Evolutionary conservation across 2,888 invertebrate species (phyloP).

Genomic region (Amphipoea oculea): DNA sequence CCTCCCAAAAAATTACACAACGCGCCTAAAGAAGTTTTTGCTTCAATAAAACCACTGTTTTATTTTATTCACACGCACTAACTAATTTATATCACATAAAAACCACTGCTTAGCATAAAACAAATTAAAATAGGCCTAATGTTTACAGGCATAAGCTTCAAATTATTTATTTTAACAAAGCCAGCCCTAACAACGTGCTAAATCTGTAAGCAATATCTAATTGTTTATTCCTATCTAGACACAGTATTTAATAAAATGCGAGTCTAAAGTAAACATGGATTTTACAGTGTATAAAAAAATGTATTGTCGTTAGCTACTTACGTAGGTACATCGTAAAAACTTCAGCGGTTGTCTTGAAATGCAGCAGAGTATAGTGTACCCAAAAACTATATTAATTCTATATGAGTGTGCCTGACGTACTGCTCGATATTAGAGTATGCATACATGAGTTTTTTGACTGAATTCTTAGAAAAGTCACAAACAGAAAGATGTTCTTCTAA

Average conservation of each 20-base stretch:
- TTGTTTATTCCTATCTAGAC: conserved; percentile 36
- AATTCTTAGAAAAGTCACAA: conserved; percentile 22
- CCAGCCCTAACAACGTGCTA: conserved; percentile 11
- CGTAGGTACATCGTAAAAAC: conserved; percentile 20
- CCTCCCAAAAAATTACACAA: background rate
- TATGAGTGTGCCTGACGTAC: background rate
- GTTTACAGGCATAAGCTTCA: conserved; percentile 8
- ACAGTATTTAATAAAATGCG: conserved; percentile 25
- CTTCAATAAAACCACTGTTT: background rate
- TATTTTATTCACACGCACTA: conserved; percentile 19
- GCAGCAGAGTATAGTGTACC: conserved; percentile 4
- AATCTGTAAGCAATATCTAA: conserved; percentile 13
- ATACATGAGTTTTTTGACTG: conserved; percentile 7
- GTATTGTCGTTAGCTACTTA: conserved; percentile 14
- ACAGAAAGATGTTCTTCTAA: background rate
- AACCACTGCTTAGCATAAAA: conserved; percentile 21
- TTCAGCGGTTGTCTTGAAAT: conserved; percentile 26
- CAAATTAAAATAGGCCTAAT: background rate
- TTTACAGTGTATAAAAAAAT: conserved; percentile 19
- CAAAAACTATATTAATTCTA: no score
- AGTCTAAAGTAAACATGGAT: conserved; percentile 26
- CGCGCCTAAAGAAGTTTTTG: no score
- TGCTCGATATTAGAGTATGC: background rate
- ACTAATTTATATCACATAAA: background rate
- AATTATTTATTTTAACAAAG: conserved; percentile 17